These are phyloP conservation scores for Bellardia bayeri DNA, from an alignment of 2,888 invertebrate genomes.

Conservation along the genomic window DNA sequence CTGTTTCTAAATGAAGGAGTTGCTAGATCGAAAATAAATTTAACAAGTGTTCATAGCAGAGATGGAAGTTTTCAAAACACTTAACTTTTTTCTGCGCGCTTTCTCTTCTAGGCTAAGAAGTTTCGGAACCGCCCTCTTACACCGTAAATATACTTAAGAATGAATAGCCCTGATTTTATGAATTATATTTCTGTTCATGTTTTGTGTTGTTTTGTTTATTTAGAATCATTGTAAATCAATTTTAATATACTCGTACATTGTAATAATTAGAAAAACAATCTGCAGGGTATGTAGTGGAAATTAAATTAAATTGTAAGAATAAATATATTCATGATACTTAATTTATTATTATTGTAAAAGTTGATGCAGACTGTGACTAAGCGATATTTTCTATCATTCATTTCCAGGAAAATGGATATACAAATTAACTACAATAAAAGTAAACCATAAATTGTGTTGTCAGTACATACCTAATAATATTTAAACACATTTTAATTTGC, in stretches of 20 bases:
- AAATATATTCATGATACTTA: not conserved
- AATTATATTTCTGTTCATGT: not conserved
- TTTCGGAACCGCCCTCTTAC: no score
- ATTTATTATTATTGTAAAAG: not conserved
- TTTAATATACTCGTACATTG: constrained; percentile 32
- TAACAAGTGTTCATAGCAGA: no score
- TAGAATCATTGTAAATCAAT: constrained; percentile 45
- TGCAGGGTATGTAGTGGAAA: not conserved
- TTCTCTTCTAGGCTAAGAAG: no score
- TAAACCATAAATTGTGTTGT: no score
- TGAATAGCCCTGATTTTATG: no score
- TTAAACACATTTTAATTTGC: not conserved
- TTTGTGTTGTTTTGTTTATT: constrained; percentile 32
- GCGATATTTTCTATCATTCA: not conserved
- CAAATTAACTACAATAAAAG: not conserved
- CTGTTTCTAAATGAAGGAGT: no score
- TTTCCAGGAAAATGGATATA: not conserved
- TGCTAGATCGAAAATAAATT: no score
- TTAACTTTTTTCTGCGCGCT: no score
- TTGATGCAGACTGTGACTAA: not conserved
- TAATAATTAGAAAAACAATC: constrained; percentile 17
- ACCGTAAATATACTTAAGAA: no score
- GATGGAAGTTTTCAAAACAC: no score
- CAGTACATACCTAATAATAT: no score
- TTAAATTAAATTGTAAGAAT: not conserved